phyloP scores from a whole-genome alignment of 2,113 vertebrate genomes.

The Columba janthina region DNA sequence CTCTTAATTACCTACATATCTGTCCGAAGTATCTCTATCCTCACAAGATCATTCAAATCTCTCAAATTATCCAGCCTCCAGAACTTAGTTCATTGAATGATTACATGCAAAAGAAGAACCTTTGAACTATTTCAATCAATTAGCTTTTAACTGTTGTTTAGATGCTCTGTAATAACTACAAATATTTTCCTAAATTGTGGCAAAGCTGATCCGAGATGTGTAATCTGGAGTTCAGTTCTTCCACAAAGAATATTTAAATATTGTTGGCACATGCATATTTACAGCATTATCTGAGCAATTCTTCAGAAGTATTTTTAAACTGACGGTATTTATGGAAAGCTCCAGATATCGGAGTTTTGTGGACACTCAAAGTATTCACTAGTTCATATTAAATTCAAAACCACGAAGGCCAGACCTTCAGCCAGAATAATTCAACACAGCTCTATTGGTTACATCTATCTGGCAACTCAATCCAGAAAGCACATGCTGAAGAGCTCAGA shows the following conservation, averaged over 20 bases:
- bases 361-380: not conserved
- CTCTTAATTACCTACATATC: not conserved
- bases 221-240: conserved; percentile 24
- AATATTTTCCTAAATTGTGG: not conserved
- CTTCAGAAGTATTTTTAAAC: conserved; percentile 17
- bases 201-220: not conserved
- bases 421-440: not conserved
- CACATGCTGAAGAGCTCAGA: not conserved
- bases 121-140: conserved; percentile 43
- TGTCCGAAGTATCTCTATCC: not conserved
- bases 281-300: not conserved
- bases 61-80: not conserved
- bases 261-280: not conserved
- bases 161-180: conserved; percentile 8
- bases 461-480: not conserved
- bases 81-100: conserved; percentile 26
- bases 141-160: conserved; percentile 37
- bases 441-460: not conserved
- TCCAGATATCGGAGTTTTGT: not conserved
- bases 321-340: not conserved
- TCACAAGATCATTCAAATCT: not conserved
- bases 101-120: not conserved
- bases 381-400: not conserved
- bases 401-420: not conserved
- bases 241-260: conserved; percentile 20